These are phyloP conservation scores for Sebastes cheni DNA, from an alignment of 2,797 vertebrate genomes.

Conservation along the genomic window DNA sequence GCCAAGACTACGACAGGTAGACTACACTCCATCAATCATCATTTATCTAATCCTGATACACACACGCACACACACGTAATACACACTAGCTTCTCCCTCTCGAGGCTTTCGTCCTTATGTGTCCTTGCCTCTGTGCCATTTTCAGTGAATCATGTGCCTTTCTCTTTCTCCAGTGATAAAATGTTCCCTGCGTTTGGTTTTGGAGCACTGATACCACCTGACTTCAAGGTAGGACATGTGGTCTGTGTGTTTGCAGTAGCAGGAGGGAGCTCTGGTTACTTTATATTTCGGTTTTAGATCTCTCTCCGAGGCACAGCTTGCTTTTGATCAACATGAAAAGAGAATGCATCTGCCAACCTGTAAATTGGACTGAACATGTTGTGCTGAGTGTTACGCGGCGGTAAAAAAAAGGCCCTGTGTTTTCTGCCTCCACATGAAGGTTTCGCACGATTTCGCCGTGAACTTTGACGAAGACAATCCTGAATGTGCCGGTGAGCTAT, in stretches of 20 bases:
- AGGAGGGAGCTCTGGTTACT: constrained; percentile 9
- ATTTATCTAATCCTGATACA: constrained; percentile 25
- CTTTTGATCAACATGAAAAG: constrained; percentile 66
- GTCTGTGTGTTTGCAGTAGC: constrained; percentile 1
- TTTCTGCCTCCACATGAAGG: constrained; percentile 78
- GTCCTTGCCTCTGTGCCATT: constrained; percentile 5
- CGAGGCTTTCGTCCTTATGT: constrained; percentile 14
- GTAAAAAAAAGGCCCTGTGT: constrained; percentile 44
- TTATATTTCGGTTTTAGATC: constrained; percentile 29
- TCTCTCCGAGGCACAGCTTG: constrained; percentile 34
- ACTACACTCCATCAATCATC: constrained; percentile 32
- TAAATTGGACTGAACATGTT: constrained; percentile 44
- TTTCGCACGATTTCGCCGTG: constrained; percentile 98
- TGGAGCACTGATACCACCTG: constrained; percentile 97
- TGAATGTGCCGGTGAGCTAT: constrained; percentile 93
- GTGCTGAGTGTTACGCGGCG: constrained; percentile 5
- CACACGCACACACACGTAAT: not conserved
- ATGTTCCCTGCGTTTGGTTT: constrained; percentile 99
- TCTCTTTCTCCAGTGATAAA: constrained; percentile 91
- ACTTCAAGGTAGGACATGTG: constrained; percentile 90
- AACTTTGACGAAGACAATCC: constrained; percentile 99
- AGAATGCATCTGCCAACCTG: constrained; percentile 43
- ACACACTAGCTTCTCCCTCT: not conserved
- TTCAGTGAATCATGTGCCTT: constrained; percentile 12
- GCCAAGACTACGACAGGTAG: constrained; percentile 99